Conservation (phyloP, 2,888 invertebrate genomes). For the Catocala sponsa region DNA sequence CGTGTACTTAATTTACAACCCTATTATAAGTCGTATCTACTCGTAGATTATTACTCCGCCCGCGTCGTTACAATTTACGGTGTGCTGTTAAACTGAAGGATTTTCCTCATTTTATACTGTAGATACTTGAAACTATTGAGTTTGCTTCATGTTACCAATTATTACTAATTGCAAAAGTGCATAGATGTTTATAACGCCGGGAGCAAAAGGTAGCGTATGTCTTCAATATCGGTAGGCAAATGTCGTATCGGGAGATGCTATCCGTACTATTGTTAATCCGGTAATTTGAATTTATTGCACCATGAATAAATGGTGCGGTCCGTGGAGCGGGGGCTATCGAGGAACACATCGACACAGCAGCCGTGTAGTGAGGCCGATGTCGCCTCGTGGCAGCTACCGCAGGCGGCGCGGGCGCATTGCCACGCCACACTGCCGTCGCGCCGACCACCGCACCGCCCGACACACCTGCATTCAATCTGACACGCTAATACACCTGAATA, state of each 20-base stretch:
- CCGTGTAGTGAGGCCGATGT: conserved; percentile 61
- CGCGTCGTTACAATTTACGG: conserved; percentile 62
- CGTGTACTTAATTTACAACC: conserved; percentile 58
- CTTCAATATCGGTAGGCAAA: conserved; percentile 66
- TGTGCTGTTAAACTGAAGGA: conserved; percentile 58
- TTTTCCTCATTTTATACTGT: conserved; percentile 48
- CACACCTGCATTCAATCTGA: conserved; percentile 59
- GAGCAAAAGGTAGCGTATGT: conserved; percentile 63
- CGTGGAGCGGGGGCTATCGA: conserved; percentile 75
- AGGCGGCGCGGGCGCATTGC: conserved; percentile 22
- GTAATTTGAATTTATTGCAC: conserved; percentile 89
- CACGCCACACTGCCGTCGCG: conserved; percentile 16
- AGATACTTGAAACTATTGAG: conserved; percentile 29
- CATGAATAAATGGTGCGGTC: conserved; percentile 84
- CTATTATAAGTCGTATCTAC: conserved; percentile 52
- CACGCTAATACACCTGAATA: conserved; percentile 60
- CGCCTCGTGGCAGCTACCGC: conserved; percentile 50
- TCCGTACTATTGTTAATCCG: conserved; percentile 87
- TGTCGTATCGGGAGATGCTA: conserved; percentile 78
- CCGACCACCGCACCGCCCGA: conserved; percentile 30
- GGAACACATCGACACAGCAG: conserved; percentile 76
- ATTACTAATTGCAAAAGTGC: conserved; percentile 50
- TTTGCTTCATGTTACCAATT: conserved; percentile 47
- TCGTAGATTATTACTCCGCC: conserved; percentile 52
- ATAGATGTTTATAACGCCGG: conserved; percentile 57